phyloP scores from a whole-genome alignment of 2,888 invertebrate species.

The Tenthredo livida region DNA sequence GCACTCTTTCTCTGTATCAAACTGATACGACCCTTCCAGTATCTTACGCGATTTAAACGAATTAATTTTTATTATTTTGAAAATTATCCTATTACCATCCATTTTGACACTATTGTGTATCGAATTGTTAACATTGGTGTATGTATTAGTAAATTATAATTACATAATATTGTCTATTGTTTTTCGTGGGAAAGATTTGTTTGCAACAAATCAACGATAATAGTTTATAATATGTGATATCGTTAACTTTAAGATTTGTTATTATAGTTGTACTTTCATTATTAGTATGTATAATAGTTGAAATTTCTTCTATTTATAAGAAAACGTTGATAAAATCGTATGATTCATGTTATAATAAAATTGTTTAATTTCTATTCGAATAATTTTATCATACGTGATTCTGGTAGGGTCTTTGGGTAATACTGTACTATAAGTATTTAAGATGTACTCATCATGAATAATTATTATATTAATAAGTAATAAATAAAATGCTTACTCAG shows the following conservation, averaged over 20 bases:
- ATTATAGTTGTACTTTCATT: background rate
- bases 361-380: background rate
- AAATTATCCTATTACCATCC: background rate
- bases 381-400: background rate
- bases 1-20: slow-evolving; percentile 20
- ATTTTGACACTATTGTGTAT: slow-evolving; percentile 1
- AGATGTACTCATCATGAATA: slow-evolving; percentile 31
- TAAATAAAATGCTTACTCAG: slow-evolving; percentile 42
- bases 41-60: background rate
- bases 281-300: background rate
- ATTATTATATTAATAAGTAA: slow-evolving; percentile 36
- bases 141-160: background rate
- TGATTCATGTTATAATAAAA: background rate
- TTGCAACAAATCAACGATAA: background rate
- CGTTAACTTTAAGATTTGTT: background rate
- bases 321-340: background rate
- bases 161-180: background rate
- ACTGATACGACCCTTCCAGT: slow-evolving; percentile 19
- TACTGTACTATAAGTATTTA: slow-evolving; percentile 39
- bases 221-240: background rate
- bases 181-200: background rate
- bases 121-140: background rate
- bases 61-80: background rate
- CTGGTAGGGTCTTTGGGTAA: slow-evolving; percentile 14
- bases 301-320: background rate